Percentiles rank a stretch among this genome's conserved stretches.
These are phyloP conservation scores for Syngnathus rostellatus DNA, from an alignment of 2,797 vertebrate genomes.

Conservation along the genomic window DNA sequence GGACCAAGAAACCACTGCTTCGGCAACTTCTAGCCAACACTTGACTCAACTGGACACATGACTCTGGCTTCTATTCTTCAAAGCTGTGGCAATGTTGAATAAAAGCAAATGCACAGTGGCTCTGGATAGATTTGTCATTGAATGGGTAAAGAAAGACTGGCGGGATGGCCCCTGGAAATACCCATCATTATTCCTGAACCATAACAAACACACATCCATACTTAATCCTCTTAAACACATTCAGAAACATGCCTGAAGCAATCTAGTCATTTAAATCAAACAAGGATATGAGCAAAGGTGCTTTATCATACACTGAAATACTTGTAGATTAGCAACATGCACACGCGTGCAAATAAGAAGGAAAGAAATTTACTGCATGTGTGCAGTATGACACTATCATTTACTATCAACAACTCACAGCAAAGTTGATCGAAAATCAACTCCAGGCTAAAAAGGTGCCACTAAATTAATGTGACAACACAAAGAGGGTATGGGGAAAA, in stretches of 20 bases:
- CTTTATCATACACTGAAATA: constrained; percentile 9
- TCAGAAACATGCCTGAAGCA: constrained; percentile 19
- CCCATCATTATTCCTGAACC: constrained; percentile 18
- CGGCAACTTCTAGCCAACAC: constrained; percentile 13
- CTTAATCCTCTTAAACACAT: constrained; percentile 18
- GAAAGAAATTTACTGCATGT: constrained; percentile 7
- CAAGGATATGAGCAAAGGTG: constrained; percentile 13
- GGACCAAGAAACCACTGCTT: neutral
- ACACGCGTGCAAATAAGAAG: constrained; percentile 18
- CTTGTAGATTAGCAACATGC: constrained; percentile 5
- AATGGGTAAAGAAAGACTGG: constrained; percentile 30
- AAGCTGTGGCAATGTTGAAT: constrained; percentile 46
- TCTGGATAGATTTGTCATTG: constrained; percentile 35
- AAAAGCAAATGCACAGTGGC: constrained; percentile 31
- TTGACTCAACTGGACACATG: constrained; percentile 27
- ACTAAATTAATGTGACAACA: constrained; percentile 38
- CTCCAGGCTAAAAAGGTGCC: constrained; percentile 26
- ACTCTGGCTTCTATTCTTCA: constrained; percentile 23
- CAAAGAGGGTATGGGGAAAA: constrained; percentile 34
- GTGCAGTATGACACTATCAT: constrained; percentile 17
- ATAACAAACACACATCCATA: constrained; percentile 11
- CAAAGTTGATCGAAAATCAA: constrained; percentile 37
- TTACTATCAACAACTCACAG: constrained; percentile 3
- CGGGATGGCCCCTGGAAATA: constrained; percentile 58
- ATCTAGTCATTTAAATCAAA: constrained; percentile 22